These are phyloP conservation scores for Lumbricus terrestris DNA, from an alignment of 2,888 invertebrate genomes.

Conservation along the genomic window DNA sequence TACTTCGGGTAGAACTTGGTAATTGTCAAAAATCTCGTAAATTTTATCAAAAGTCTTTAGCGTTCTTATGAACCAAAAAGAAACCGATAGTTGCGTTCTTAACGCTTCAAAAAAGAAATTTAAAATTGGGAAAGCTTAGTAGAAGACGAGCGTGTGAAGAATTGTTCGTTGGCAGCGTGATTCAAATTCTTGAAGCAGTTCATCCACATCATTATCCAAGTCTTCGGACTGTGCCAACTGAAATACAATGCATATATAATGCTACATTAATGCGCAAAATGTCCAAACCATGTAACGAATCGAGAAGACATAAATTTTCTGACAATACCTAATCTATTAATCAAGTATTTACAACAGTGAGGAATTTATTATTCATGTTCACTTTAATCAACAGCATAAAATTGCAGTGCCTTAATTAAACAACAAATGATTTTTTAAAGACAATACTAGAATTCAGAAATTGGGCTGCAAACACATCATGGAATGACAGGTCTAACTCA, in stretches of 20 bases:
- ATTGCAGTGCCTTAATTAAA: no score
- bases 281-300: not conserved
- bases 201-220: constrained; percentile 95
- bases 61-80: not conserved
- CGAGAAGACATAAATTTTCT: not conserved
- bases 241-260: constrained; percentile 47
- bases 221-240: constrained; percentile 85
- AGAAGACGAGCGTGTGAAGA: constrained; percentile 90
- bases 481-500: not conserved
- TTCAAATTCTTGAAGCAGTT: constrained; percentile 90
- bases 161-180: constrained; percentile 76
- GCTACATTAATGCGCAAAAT: not conserved
- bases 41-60: not conserved
- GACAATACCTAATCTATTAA: no score
- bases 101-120: not conserved
- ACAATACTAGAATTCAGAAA: not conserved
- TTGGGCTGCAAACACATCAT: not conserved
- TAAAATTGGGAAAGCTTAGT: constrained; percentile 65
- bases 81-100: not conserved
- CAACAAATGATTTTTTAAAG: not conserved
- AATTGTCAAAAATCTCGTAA: not conserved
- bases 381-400: no score
- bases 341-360: no score
- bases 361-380: no score
- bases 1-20: not conserved